A percentile compares a stretch with the other conserved stretches of the same genome.
Evolutionary conservation across 2,888 invertebrate genomes (phyloP).

Genomic region (Yponomeuta plumbellus): DNA sequence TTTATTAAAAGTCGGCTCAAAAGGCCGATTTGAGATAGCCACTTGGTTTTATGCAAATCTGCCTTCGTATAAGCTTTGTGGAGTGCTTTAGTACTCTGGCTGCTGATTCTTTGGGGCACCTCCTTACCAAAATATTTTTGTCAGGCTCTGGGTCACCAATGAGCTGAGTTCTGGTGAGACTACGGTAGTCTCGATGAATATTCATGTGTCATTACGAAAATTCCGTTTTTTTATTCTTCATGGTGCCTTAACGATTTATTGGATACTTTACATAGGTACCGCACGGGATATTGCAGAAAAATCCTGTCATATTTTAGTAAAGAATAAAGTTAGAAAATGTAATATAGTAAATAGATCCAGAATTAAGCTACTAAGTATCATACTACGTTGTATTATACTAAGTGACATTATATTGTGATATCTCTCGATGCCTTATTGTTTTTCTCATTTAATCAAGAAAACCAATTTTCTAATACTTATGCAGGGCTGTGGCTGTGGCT

Average conservation of each 20-base stretch:
- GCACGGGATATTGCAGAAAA: no score
- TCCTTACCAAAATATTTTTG: background rate
- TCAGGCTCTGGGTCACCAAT: background rate
- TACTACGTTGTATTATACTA: no score
- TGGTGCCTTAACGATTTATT: conserved; percentile 1
- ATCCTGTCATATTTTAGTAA: no score
- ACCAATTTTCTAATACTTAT: no score
- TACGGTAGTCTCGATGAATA: background rate
- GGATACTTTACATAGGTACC: background rate
- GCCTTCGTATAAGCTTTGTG: conserved; percentile 2
- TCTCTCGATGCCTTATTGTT: no score
- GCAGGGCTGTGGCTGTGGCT: no score
- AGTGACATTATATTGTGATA: no score
- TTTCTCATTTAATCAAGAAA: no score
- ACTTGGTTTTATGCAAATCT: conserved; percentile 9
- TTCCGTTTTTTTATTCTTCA: background rate
- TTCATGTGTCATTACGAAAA: conserved; percentile 1
- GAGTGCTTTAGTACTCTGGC: background rate
- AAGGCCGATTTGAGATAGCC: conserved; percentile 1
- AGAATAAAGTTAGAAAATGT: no score
- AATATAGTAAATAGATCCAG: no score
- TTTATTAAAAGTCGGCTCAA: background rate
- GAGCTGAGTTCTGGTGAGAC: background rate
- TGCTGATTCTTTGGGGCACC: background rate
- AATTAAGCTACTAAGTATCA: no score